A percentile compares a stretch with the other conserved stretches of the same genome.
These are phyloP conservation scores for Lepidochrysops patricia DNA, from an alignment of 2,888 invertebrate species.

Conservation along the genomic window DNA sequence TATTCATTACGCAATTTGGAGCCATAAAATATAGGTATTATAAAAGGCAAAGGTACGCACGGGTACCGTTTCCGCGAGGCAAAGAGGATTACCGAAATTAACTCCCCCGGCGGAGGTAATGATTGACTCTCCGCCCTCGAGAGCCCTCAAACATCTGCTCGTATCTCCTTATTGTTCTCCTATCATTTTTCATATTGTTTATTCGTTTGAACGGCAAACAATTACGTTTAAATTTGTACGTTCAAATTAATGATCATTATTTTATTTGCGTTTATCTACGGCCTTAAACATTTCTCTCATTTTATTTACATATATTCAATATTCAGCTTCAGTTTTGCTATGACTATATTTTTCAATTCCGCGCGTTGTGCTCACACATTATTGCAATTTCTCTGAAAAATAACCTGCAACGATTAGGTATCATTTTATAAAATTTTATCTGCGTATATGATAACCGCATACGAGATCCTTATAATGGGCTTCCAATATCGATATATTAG, in stretches of 20 bases:
- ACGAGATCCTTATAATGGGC: background rate
- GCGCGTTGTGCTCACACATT: too few relatives aligned
- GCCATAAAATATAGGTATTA: too few relatives aligned
- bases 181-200: slow-evolving; percentile 10
- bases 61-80: slow-evolving; percentile 21
- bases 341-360: too few relatives aligned
- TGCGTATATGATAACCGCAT: background rate
- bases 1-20: too few relatives aligned
- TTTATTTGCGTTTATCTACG: too few relatives aligned
- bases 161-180: slow-evolving; percentile 23
- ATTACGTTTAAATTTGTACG: background rate
- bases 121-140: slow-evolving; percentile 49
- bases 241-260: too few relatives aligned
- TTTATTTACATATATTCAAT: too few relatives aligned
- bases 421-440: slow-evolving; percentile 2
- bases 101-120: slow-evolving; percentile 58
- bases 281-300: too few relatives aligned
- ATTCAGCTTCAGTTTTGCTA: too few relatives aligned
- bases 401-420: background rate
- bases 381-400: too few relatives aligned
- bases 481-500: slow-evolving; percentile 11
- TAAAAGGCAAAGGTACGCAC: too few relatives aligned
- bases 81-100: slow-evolving; percentile 68
- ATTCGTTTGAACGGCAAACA: background rate
- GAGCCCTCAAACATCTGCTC: slow-evolving; percentile 19